A percentile compares a stretch with the other conserved stretches of the same genome.
phyloP scores from a whole-genome alignment of 2,113 vertebrate genomes.

The Notechis scutatus region DNA sequence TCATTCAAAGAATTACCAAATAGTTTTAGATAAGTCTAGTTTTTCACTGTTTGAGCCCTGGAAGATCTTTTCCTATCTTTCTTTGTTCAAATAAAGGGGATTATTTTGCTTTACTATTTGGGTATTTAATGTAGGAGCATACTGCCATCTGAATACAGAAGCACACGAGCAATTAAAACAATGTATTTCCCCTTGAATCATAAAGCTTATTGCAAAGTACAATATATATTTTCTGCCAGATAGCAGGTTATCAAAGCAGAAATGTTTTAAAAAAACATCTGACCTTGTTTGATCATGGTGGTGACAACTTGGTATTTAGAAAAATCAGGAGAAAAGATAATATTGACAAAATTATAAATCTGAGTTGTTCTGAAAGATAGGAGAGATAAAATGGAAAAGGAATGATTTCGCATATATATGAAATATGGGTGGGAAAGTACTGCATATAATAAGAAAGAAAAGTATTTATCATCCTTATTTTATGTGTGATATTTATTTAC shows the following conservation, averaged over 20 bases:
- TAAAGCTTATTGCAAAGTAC: neutral
- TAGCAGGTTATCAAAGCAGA: neutral
- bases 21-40: constrained; percentile 28
- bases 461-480: neutral
- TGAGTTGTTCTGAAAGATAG: neutral
- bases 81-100: neutral
- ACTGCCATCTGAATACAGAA: neutral
- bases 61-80: neutral
- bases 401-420: neutral
- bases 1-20: constrained; percentile 17
- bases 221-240: neutral
- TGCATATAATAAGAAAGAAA: neutral
- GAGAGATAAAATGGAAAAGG: neutral
- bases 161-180: neutral
- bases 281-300: neutral
- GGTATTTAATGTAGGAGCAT: neutral
- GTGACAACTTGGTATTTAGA: neutral
- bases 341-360: neutral
- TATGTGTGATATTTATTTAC: neutral
- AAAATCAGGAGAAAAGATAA: neutral
- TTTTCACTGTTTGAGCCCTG: neutral
- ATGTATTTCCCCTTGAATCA: neutral
- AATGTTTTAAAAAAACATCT: neutral
- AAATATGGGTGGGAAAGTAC: too few relatives aligned
- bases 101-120: constrained; percentile 13